Base-by-base conservation (phyloP, 1,140 invertebrate genomes). In the Bombyx mandarina region DNA sequence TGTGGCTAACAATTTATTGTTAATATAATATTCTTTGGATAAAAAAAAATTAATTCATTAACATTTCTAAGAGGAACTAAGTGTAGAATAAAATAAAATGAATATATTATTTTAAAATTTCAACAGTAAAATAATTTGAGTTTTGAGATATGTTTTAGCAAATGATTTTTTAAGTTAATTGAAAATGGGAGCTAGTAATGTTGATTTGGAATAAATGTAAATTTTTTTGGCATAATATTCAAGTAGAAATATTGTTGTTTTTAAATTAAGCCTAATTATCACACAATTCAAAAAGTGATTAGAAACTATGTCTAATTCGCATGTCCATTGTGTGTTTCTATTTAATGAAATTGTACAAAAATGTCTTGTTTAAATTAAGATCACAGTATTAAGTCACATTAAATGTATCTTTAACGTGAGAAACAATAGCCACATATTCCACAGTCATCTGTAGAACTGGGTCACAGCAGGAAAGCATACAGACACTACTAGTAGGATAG, bases 311-410 rank as follows among this genome's bases (percentile, higher is more conserved):
- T 71, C 65, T 72, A 66, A 51, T 7, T 51, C 50, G 4, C 26
- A 26, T 26, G 50, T 69, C 83, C 78, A 71, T 86, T 78, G 50
- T 75, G 69, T 73, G 56, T 71, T 72, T 43, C 67, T 35, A 71
- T 71, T 81, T 75, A 78, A 66, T 82, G 82, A 86, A 82, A 77
- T 82, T 79, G 79, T 84, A 79, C 79, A 86, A 83, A 86, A 82
- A 79, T 84, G 74, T 71, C 69, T 81, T 77, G 69, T 73, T 85
- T 86, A 87, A 87, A 87, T 83, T 87, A 87, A 86, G 81, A 87
- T 87, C 84, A 87, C 84, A 87, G 84, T 81, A 83, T 84, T 86
- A 87, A 86, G 82, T 87, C 84, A 87, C 81, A 63, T 71, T 73
- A 82, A 82, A 84, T 83, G 72, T 82, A 81, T 80, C 75, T 78